Percentiles rank a stretch among this genome's conserved stretches.
Evolutionary conservation across 1,140 invertebrate genomes (phyloP).

Genomic region (Neodiprion fabricii): DNA sequence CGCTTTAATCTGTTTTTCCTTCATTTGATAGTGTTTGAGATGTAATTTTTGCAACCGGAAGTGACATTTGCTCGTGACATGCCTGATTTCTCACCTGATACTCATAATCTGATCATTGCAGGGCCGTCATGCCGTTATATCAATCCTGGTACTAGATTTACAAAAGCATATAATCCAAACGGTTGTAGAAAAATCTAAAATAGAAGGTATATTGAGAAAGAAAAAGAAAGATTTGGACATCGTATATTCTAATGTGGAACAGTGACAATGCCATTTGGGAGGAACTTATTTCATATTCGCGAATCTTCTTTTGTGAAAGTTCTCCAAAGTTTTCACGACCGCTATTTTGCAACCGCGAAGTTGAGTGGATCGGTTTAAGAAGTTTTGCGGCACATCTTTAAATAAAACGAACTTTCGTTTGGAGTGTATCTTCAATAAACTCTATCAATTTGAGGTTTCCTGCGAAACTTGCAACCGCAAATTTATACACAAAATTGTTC

Average conservation of each 20-base stretch:
- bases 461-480: too few species aligned
- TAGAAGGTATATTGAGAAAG: neutral
- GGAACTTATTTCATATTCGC: neutral
- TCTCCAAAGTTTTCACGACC: neutral
- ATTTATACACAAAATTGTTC: too few species aligned
- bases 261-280: neutral
- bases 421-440: too few species aligned
- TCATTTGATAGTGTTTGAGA: too few species aligned
- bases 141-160: slow-evolving; percentile 1
- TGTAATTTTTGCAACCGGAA: too few species aligned
- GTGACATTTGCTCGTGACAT: too few species aligned
- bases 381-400: slow-evolving; percentile 7
- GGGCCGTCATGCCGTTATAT: slow-evolving; percentile 12
- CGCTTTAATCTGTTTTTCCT: too few species aligned
- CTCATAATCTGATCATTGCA: slow-evolving; percentile 21
- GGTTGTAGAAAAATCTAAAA: neutral
- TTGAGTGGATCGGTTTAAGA: neutral
- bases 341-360: neutral
- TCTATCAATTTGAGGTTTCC: too few species aligned
- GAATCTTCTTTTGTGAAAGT: neutral
- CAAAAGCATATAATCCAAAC: neutral
- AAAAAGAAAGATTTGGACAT: slow-evolving; percentile 4
- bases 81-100: too few species aligned
- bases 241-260: neutral
- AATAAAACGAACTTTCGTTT: neutral